Percentiles rank a stretch among this genome's conserved stretches.
These are phyloP conservation scores for Pipistrellus nathusii DNA, from an alignment of 2,797 vertebrate species.

Conservation along the genomic window DNA sequence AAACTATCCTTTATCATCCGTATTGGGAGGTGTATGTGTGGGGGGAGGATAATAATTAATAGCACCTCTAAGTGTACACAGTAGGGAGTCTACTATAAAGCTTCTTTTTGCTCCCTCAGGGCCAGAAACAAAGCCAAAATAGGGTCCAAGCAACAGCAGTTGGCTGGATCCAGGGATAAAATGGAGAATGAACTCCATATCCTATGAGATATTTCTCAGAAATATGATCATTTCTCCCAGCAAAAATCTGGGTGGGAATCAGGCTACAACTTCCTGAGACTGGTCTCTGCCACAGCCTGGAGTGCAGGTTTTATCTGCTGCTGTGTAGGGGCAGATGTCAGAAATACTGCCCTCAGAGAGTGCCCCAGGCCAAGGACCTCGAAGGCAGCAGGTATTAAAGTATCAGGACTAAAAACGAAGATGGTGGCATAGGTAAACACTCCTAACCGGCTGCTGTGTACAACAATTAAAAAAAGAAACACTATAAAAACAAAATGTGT, in stretches of 20 bases:
- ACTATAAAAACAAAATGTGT: too few species aligned
- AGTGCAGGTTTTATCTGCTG: not conserved
- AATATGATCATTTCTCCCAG: constrained; percentile 3
- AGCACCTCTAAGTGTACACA: not conserved
- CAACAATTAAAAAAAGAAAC: too few species aligned
- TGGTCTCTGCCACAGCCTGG: not conserved
- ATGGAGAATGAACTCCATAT: not conserved
- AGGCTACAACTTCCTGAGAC: not conserved
- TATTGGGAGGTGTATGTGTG: not conserved
- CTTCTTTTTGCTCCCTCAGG: not conserved
- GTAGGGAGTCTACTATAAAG: too few species aligned
- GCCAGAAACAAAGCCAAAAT: not conserved
- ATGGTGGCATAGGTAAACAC: too few species aligned
- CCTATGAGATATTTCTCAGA: not conserved
- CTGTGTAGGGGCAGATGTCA: not conserved
- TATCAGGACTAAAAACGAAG: too few species aligned
- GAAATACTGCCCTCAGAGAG: not conserved
- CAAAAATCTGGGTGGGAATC: not conserved
- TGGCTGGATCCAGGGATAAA: not conserved
- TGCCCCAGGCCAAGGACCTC: too few species aligned
- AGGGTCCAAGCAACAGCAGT: not conserved
- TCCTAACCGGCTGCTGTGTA: too few species aligned
- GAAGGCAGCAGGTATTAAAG: too few species aligned
- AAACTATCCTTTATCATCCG: not conserved
- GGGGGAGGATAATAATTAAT: not conserved